A percentile compares a stretch with the other conserved stretches of the same genome.
Conservation (phyloP, 2,113 vertebrate genomes). For the Uria lomvia region DNA sequence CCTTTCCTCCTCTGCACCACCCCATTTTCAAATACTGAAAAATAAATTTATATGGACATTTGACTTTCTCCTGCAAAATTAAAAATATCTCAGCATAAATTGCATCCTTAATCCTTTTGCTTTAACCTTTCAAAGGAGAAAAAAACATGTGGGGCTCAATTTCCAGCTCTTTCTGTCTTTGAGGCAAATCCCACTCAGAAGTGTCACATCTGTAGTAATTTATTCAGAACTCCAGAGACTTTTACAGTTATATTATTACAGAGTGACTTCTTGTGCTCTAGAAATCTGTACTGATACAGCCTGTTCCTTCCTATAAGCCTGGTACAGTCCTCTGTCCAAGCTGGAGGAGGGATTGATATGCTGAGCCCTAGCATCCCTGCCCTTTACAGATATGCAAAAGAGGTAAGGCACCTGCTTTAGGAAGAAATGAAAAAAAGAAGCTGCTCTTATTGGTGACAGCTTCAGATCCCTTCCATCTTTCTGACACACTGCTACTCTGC, state of each 20-base stretch:
- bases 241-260: not conserved
- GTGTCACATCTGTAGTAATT: not conserved
- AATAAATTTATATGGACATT: not conserved
- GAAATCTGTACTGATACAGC: not conserved
- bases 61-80: not conserved
- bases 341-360: not conserved
- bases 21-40: not conserved
- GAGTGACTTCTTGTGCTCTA: not conserved
- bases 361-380: not conserved
- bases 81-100: not conserved
- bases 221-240: not conserved
- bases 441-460: not conserved
- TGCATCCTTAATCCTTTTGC: not conserved
- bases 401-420: not conserved
- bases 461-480: not conserved
- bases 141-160: not conserved
- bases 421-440: not conserved
- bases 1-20: accelerated
- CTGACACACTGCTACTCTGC: not conserved
- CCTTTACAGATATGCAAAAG: not conserved
- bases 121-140: not conserved
- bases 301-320: not conserved
- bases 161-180: not conserved
- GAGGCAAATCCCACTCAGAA: not conserved
- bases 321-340: not conserved